Evolutionary conservation across 2,888 invertebrate genomes (phyloP), one percentile per base, ranked within the genome.

Genomic region (Pheosia tremula): DNA sequence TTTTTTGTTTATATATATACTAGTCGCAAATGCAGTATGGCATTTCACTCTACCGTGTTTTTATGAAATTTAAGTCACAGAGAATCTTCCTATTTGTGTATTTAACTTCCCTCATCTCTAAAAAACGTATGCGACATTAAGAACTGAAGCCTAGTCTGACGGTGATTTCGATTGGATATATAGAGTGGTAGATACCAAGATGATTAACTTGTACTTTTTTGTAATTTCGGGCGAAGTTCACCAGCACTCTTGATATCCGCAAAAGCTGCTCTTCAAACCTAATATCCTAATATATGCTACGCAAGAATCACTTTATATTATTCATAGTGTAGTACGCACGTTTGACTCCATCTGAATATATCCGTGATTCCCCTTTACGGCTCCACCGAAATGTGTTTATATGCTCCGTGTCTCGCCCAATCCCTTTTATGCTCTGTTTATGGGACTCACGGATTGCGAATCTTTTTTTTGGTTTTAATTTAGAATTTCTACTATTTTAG

Each of bases 351-450:
- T 36, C 53, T 38, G 61, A 57, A 64, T 56, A 62, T 63, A 61
- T 53, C 67, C 62, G 67, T 67, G 75, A 74, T 74, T 73, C 64
- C 67, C 57, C 70, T 81, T 81, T 81, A 81, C 79, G 78, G 72
- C 77, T 67, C 56, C 64, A 66, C 59, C 61, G 69, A 75, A 78
- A 75, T 72, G 76, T 78, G 79, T 81, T 79, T 81, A 79, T 78
- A 68, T 77, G 68, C 70, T 67, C 67, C 53, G 65, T 61, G 69
- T 69, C 69, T 71, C 64, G 63, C 58, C 66, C 61, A 67, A 69
- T 69, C 64, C 59, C 59, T 64, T 78, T 70, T 67, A 71, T 63
- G 66, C 60, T 56, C 63, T 72, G 69, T 74, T 71, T 71, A 72
- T 64, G 53, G 38, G 37, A 57, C 37, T 49, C 57, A 11, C n/a